Evolutionary conservation across 2,888 invertebrate genomes (phyloP).

Genomic region (Ommatoiulus sabulosus): DNA sequence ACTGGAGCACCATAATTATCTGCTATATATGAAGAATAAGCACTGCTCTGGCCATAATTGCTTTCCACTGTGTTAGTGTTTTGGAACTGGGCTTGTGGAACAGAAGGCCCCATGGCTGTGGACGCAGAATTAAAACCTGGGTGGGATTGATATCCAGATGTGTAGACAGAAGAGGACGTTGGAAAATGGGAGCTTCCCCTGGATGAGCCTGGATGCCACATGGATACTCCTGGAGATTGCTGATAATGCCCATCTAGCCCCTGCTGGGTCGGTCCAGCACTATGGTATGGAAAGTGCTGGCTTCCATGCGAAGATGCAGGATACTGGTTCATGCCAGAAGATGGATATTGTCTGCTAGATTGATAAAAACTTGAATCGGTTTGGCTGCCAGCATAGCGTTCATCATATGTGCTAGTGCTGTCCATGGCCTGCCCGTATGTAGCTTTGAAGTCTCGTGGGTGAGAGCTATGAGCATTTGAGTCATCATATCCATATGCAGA

Average conservation of each 20-base stretch:
- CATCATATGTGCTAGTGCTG: not conserved
- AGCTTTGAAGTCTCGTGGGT: not conserved
- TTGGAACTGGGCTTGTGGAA: not conserved
- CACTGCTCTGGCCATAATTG: not conserved
- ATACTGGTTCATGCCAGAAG: not conserved
- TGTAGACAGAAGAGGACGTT: slow-evolving; percentile 1
- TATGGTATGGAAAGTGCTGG: not conserved
- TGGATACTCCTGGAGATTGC: not conserved
- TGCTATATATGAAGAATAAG: not conserved
- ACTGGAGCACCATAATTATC: not conserved
- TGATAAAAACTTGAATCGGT: not conserved
- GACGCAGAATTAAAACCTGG: not conserved
- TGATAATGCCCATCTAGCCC: not conserved
- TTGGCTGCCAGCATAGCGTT: not conserved
- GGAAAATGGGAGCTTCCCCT: slow-evolving; percentile 22
- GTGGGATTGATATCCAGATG: not conserved
- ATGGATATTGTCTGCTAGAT: not conserved
- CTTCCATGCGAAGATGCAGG: not conserved
- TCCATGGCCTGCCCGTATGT: not conserved
- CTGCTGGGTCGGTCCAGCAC: not conserved
- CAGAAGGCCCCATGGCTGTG: not conserved
- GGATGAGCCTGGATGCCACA: slow-evolving; percentile 23
- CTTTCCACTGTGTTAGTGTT: slow-evolving; percentile 15
- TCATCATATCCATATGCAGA: not conserved
- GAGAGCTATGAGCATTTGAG: not conserved